A percentile compares a stretch with the other conserved stretches of the same genome.
These are phyloP conservation scores for Scrobipalpa costella DNA, from an alignment of 2,888 invertebrate species.

Conservation along the genomic window DNA sequence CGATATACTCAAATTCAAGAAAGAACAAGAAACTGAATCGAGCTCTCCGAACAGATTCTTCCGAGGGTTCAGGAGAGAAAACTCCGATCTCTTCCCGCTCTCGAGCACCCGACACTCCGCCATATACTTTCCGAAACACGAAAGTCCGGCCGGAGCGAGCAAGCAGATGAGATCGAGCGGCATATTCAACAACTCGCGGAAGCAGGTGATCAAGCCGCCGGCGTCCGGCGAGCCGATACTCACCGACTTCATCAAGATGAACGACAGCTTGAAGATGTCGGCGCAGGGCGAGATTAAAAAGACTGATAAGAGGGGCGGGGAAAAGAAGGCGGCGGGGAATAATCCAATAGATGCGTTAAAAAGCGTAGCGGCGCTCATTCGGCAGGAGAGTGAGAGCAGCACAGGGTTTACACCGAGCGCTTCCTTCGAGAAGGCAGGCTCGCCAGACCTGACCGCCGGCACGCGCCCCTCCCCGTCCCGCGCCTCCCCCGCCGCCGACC, in stretches of 20 bases:
- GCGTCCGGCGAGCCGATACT: slow-evolving; percentile 84
- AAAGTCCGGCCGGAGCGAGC: slow-evolving; percentile 63
- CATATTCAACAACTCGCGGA: slow-evolving; percentile 84
- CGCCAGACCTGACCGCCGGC: slow-evolving; percentile 66
- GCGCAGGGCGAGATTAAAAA: slow-evolving; percentile 67
- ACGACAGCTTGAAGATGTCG: slow-evolving; percentile 74
- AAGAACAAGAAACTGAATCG: slow-evolving; percentile 86
- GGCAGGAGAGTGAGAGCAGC: slow-evolving; percentile 67
- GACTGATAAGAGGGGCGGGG: slow-evolving; percentile 50
- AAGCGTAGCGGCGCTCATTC: slow-evolving; percentile 67
- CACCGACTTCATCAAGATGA: slow-evolving; percentile 85
- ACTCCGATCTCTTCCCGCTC: slow-evolving; percentile 91
- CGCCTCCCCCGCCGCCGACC: slow-evolving; percentile 39
- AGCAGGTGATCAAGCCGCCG: slow-evolving; percentile 74
- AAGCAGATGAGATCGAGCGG: slow-evolving; percentile 84
- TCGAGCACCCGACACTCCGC: slow-evolving; percentile 89
- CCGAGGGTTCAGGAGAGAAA: slow-evolving; percentile 90
- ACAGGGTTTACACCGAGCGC: slow-evolving; percentile 62
- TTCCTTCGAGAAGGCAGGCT: slow-evolving; percentile 63
- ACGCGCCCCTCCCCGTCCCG: slow-evolving; percentile 50
- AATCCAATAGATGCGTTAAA: slow-evolving; percentile 74
- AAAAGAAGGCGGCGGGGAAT: slow-evolving; percentile 53
- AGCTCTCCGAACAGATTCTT: slow-evolving; percentile 87
- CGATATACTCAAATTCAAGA: slow-evolving; percentile 82
- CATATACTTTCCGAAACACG: slow-evolving; percentile 81